These are phyloP conservation scores for Rhyacophila evoluta DNA, from an alignment of 2,888 invertebrate genomes.

Conservation along the genomic window DNA sequence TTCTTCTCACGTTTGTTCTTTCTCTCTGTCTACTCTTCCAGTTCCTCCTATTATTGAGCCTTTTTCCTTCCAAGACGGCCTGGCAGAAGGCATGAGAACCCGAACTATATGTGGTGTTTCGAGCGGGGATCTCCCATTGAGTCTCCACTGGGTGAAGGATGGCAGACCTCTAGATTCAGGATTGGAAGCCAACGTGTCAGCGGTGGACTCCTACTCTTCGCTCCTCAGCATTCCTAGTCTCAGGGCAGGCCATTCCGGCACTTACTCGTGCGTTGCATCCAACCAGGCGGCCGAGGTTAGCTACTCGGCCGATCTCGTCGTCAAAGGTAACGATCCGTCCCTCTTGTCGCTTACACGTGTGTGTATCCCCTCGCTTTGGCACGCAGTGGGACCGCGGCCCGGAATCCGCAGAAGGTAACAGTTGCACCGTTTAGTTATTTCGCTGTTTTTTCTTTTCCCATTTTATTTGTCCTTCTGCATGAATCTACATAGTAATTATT, in stretches of 20 bases:
- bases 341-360: slow-evolving; percentile 56
- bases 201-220: slow-evolving; percentile 82
- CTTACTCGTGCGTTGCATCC: slow-evolving; percentile 83
- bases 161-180: slow-evolving; percentile 76
- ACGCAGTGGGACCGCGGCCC: slow-evolving; percentile 76
- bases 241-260: slow-evolving; percentile 80
- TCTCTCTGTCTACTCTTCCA: slow-evolving; percentile 70
- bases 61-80: slow-evolving; percentile 86
- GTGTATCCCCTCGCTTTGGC: slow-evolving; percentile 69
- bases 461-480: slow-evolving; percentile 48
- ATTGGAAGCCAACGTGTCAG: slow-evolving; percentile 77
- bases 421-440: slow-evolving; percentile 73
- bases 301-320: slow-evolving; percentile 83
- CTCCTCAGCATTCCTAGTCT: slow-evolving; percentile 83
- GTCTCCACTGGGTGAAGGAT: slow-evolving; percentile 87
- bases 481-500: slow-evolving; percentile 48
- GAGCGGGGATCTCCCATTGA: slow-evolving; percentile 83
- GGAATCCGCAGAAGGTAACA: slow-evolving; percentile 68
- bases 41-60: slow-evolving; percentile 89
- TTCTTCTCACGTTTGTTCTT: slow-evolving; percentile 73
- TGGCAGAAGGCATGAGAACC: slow-evolving; percentile 85
- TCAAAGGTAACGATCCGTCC: slow-evolving; percentile 78
- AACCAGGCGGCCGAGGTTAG: slow-evolving; percentile 84
- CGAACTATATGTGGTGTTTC: slow-evolving; percentile 85
- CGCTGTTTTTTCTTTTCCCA: slow-evolving; percentile 57